These are phyloP conservation scores for Labeo rohita DNA, from an alignment of 2,113 vertebrate species.

Conservation along the genomic window DNA sequence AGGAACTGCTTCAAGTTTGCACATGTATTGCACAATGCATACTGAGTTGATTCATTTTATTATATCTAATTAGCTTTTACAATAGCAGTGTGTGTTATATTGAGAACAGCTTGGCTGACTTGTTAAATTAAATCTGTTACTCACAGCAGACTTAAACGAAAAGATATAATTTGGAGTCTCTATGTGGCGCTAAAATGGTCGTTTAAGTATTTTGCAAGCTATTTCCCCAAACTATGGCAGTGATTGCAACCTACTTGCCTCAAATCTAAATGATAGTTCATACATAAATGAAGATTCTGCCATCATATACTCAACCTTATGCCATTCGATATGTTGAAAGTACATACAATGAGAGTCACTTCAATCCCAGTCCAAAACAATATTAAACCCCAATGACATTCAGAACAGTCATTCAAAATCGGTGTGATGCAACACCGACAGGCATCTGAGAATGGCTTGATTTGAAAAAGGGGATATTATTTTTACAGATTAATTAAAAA, in stretches of 20 bases:
- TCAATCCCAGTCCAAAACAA: neutral
- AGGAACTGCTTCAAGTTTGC: neutral
- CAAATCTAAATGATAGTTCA: neutral
- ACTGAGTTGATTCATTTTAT: neutral
- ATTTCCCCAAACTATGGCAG: neutral
- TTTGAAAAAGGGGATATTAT: too few relatives aligned
- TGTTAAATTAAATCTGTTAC: neutral
- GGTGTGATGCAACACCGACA: too few relatives aligned
- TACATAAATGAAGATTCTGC: neutral
- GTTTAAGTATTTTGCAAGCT: neutral
- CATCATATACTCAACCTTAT: neutral
- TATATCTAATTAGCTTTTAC: neutral
- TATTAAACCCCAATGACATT: too few relatives aligned
- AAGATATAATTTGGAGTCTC: neutral
- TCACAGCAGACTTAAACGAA: neutral
- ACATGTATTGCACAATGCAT: neutral
- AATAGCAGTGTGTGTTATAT: neutral
- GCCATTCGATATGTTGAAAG: neutral
- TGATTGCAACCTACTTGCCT: neutral
- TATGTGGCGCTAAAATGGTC: neutral
- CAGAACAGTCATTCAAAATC: too few relatives aligned
- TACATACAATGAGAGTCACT: neutral
- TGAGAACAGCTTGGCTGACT: neutral
- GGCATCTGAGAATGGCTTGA: too few relatives aligned
- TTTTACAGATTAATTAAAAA: too few relatives aligned